Percentiles rank a stretch among this genome's conserved stretches.
Conservation (phyloP, 2,797 vertebrate species). For the Semaprochilodus insignis region DNA sequence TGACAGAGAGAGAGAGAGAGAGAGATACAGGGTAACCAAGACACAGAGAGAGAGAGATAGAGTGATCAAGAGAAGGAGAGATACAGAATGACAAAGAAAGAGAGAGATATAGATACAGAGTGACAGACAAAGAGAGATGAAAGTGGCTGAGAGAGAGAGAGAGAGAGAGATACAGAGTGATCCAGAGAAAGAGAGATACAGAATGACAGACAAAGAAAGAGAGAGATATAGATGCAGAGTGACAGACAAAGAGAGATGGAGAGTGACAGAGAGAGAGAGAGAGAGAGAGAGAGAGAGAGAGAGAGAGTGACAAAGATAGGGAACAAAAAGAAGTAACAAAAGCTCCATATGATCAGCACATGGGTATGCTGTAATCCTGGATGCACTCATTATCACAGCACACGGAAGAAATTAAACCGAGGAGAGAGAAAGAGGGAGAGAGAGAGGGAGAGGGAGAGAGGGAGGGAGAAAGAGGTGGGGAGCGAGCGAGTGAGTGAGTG, state of each 20-base stretch:
- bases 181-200: slow-evolving; percentile 37
- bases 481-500: slow-evolving; percentile 60
- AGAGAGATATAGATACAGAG: slow-evolving; percentile 27
- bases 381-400: slow-evolving; percentile 75
- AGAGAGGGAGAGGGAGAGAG: slow-evolving; percentile 14
- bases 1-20: too few relatives aligned
- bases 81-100: too few relatives aligned
- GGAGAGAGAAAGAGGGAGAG: slow-evolving; percentile 23
- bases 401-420: slow-evolving; percentile 76
- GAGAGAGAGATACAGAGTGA: slow-evolving; percentile 29
- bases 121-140: slow-evolving; percentile 27
- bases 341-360: slow-evolving; percentile 82
- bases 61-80: neutral
- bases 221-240: slow-evolving; percentile 10
- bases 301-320: slow-evolving; percentile 28
- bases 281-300: slow-evolving; percentile 25
- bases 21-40: slow-evolving; percentile 15
- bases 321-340: slow-evolving; percentile 39
- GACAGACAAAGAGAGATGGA: too few relatives aligned
- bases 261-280: neutral
- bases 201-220: neutral
- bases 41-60: slow-evolving; percentile 29
- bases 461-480: slow-evolving; percentile 39
- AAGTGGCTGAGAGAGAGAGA: slow-evolving; percentile 27
- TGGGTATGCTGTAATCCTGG: slow-evolving; percentile 78